phyloP scores from a whole-genome alignment of 1,140 invertebrate species.

The Thereuonema tuberculata region DNA sequence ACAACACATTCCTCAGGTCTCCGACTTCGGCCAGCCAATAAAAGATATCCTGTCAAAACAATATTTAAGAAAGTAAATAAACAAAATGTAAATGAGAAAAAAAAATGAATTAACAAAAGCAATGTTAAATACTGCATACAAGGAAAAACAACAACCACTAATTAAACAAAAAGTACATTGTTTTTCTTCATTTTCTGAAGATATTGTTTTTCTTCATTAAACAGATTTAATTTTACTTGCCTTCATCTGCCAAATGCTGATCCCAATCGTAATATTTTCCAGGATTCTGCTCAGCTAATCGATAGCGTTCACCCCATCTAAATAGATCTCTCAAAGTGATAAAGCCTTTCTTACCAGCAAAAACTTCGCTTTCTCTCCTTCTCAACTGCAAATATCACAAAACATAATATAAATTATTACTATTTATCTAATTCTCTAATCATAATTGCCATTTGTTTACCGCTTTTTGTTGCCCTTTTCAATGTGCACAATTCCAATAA shows the following conservation, averaged over 20 bases:
- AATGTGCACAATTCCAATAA: neutral
- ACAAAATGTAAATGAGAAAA: no score
- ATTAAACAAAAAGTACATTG: no score
- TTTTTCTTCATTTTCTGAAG: neutral
- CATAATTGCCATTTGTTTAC: constrained; percentile 1
- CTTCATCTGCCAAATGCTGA: constrained; percentile 93
- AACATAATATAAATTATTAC: no score
- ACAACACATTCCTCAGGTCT: constrained; percentile 48
- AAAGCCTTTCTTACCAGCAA: constrained; percentile 87
- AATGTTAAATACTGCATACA: neutral
- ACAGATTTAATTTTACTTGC: constrained; percentile 19
- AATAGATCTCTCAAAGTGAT: constrained; percentile 93
- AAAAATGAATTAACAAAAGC: neutral
- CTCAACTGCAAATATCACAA: constrained; percentile 41
- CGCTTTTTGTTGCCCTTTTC: no score
- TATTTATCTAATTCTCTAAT: constrained; percentile 4
- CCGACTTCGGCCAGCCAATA: constrained; percentile 86
- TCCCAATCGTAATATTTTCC: constrained; percentile 82
- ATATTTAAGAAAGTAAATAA: no score
- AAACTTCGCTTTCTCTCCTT: constrained; percentile 68
- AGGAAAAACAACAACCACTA: neutral
- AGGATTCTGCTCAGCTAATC: constrained; percentile 44
- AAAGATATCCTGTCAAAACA: constrained; percentile 51
- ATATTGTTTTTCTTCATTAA: neutral
- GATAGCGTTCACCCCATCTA: constrained; percentile 91